Base-by-base conservation (phyloP, 2,888 invertebrate genomes). In the Polydrusus cervinus region DNA sequence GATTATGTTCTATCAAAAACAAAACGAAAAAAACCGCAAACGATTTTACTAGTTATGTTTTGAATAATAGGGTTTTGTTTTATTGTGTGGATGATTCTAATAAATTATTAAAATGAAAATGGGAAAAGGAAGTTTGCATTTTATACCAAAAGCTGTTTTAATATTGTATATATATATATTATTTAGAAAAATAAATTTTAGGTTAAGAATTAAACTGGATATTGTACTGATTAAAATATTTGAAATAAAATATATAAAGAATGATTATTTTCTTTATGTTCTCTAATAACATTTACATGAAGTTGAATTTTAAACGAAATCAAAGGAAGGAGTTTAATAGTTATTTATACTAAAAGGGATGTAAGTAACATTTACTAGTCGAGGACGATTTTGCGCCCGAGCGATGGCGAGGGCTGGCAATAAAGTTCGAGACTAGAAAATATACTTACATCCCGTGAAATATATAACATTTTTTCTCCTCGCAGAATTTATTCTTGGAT, bases 1-100 rank as follows among this genome's bases (percentile, higher is more conserved):
- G 34, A 94, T 98, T 77, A 94, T 97, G 90, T 94, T 96, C 86
- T 97, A 97, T 86, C 96, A 97, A 86, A 97, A 97, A 85, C 93
- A 94, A 75, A 95, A 96, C 85, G 96, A 97, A 85, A 93, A 95
- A 79, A 93, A 93, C 75, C 91, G 96, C 82, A 98, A 98, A 88
- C 91, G 97, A 82, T 94, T 97, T 88, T 93, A 94, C 84, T 94
- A 87, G 40, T 10, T 38, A 13, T 9, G 14, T 10, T 55, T 34
- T 34, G 10, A 34, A 34, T 34, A 3, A 25, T 34, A 34, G 34
- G 34, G 13, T 14, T 38, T 60, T 18, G 34, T n/a, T 55, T 9
- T 55, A 38, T 53, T 34, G 7, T 34, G 34, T 34, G 34, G 34
- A 9, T 25, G 34, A 38, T 38, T 25, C 16, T 60, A 25, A 38